phyloP scores from a whole-genome alignment of 1,140 invertebrate species.

The Cepaea nemoralis region DNA sequence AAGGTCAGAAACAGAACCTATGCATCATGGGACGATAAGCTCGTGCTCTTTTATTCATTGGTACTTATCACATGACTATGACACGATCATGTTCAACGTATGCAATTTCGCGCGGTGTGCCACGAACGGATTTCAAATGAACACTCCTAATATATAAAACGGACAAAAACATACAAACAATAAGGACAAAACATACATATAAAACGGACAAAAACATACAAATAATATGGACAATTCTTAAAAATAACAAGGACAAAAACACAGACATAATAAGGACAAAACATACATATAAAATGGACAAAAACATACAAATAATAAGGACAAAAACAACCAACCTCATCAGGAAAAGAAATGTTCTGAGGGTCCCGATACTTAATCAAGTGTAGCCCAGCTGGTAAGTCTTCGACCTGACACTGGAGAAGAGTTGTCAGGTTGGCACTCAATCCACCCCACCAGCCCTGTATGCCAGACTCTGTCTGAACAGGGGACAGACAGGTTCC shows the following conservation, averaged over 20 bases:
- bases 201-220: not conserved
- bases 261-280: not conserved
- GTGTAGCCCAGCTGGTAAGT: constrained; percentile 88
- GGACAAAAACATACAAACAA: not conserved
- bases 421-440: constrained; percentile 82
- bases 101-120: no score
- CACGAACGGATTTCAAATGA: no score
- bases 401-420: constrained; percentile 82
- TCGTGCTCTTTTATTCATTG: no score
- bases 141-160: no score
- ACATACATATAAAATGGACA: not conserved
- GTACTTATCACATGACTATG: no score
- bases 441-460: constrained; percentile 89
- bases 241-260: not conserved
- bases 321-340: constrained; percentile 73
- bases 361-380: constrained; percentile 89
- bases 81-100: no score
- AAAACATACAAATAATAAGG: not conserved
- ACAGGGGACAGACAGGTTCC: constrained; percentile 53
- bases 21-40: no score
- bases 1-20: no score
- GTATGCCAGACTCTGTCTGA: constrained; percentile 79
- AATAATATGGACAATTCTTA: no score
- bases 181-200: not conserved
- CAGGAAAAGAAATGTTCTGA: constrained; percentile 87